Percentiles rank a stretch among this genome's conserved stretches.
These are phyloP conservation scores for Callionymus lyra DNA, from an alignment of 2,113 vertebrate species.

Conservation along the genomic window DNA sequence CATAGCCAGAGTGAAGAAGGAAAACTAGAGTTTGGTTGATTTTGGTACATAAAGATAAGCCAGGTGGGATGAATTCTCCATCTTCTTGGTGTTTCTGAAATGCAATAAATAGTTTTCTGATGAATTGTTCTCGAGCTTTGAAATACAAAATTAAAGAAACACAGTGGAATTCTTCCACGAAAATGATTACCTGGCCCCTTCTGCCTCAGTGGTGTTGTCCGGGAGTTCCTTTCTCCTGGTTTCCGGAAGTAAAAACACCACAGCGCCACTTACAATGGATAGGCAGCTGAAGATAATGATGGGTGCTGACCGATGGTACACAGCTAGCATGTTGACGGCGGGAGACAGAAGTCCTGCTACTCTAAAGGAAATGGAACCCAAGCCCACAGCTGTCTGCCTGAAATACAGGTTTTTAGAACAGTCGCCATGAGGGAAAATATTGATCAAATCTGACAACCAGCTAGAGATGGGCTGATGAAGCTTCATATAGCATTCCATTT, in stretches of 20 bases:
- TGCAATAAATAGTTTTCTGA: too few relatives aligned
- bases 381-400: slow-evolving; percentile 71
- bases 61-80: neutral
- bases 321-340: slow-evolving; percentile 50
- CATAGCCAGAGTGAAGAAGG: neutral
- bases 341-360: slow-evolving; percentile 60
- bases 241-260: slow-evolving; percentile 69
- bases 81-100: slow-evolving; percentile 4
- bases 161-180: too few relatives aligned
- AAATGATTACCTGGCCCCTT: slow-evolving; percentile 11
- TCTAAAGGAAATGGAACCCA: slow-evolving; percentile 55
- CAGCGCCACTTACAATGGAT: slow-evolving; percentile 32
- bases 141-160: too few relatives aligned
- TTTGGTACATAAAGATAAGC: slow-evolving; percentile 1
- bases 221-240: slow-evolving; percentile 54
- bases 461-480: too few relatives aligned
- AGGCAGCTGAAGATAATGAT: slow-evolving; percentile 59
- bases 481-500: too few relatives aligned
- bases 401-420: too few relatives aligned
- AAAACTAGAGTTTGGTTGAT: slow-evolving; percentile 18
- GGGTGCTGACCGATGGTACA: slow-evolving; percentile 54
- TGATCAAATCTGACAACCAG: neutral
- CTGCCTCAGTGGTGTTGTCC: slow-evolving; percentile 42
- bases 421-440: neutral
- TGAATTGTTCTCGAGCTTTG: too few relatives aligned